Evolutionary conservation across 92 coral and sea anemone genomes (phyloP).

Genomic region (Bergia puertoricense): DNA sequence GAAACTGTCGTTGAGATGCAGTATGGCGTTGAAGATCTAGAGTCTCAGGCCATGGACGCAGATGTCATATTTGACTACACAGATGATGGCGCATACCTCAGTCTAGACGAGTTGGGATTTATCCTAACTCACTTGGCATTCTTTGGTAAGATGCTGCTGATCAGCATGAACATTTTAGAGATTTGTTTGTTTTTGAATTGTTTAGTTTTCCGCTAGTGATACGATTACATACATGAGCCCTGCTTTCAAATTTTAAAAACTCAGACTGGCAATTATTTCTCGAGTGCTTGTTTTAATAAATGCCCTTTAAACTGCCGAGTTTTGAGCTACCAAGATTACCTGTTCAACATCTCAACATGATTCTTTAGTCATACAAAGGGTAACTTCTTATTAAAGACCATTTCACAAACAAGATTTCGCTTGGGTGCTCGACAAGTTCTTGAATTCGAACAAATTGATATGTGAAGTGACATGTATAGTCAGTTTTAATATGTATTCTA

Average conservation of each 20-base stretch:
- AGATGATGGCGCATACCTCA: constrained; percentile 62
- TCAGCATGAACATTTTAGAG: not conserved
- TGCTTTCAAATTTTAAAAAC: not conserved
- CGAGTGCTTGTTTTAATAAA: not conserved
- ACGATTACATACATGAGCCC: too few relatives aligned
- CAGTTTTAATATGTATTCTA: too few relatives aligned
- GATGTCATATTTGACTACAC: constrained; percentile 61
- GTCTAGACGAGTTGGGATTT: constrained; percentile 68
- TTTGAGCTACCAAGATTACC: too few relatives aligned
- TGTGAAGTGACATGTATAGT: too few relatives aligned
- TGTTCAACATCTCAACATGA: too few relatives aligned
- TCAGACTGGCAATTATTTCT: not conserved
- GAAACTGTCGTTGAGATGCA: not conserved
- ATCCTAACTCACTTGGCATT: constrained; percentile 54
- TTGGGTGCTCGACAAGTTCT: too few relatives aligned
- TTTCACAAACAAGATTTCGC: too few relatives aligned
- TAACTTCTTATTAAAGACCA: too few relatives aligned
- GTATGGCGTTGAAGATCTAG: not conserved
- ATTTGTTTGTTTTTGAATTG: not conserved
- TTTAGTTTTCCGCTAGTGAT: not conserved
- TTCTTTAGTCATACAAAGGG: too few relatives aligned
- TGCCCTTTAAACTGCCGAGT: too few relatives aligned
- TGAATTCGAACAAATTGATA: too few relatives aligned
- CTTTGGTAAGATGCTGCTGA: constrained; percentile 41
- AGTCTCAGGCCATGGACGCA: not conserved